Evolutionary conservation across 2,888 invertebrate species (phyloP).

Genomic region (Cyaniris semiargus): DNA sequence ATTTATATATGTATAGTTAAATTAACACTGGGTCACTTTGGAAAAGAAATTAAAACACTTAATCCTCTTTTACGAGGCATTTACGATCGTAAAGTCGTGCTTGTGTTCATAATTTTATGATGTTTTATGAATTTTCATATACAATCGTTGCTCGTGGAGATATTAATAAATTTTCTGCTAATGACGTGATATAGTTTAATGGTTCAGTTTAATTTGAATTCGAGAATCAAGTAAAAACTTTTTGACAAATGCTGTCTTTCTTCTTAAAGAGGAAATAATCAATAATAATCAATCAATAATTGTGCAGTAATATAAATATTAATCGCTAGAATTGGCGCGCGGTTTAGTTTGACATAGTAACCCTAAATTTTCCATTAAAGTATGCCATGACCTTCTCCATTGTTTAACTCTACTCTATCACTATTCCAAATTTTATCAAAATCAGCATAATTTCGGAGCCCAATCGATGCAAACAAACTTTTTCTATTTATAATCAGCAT

Average conservation of each 20-base stretch:
- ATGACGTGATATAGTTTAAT: background rate
- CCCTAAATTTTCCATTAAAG: too few relatives aligned
- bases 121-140: constrained; percentile 39
- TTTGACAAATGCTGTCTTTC: too few relatives aligned
- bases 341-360: too few relatives aligned
- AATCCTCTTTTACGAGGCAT: constrained; percentile 78
- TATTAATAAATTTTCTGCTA: constrained; percentile 16
- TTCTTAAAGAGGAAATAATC: too few relatives aligned
- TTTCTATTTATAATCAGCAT: too few relatives aligned
- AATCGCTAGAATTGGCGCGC: too few relatives aligned
- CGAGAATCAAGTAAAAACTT: background rate
- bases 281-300: too few relatives aligned
- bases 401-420: too few relatives aligned
- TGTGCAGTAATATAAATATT: background rate
- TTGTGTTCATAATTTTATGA: constrained; percentile 59
- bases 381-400: too few relatives aligned
- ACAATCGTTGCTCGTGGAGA: background rate
- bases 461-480: too few relatives aligned
- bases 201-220: background rate
- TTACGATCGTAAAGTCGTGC: constrained; percentile 72
- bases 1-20: constrained; percentile 49
- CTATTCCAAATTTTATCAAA: too few relatives aligned
- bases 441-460: too few relatives aligned
- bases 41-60: constrained; percentile 74
- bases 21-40: constrained; percentile 76